Conservation (phyloP, 2,113 vertebrate species). For the Calidris pygmaea region DNA sequence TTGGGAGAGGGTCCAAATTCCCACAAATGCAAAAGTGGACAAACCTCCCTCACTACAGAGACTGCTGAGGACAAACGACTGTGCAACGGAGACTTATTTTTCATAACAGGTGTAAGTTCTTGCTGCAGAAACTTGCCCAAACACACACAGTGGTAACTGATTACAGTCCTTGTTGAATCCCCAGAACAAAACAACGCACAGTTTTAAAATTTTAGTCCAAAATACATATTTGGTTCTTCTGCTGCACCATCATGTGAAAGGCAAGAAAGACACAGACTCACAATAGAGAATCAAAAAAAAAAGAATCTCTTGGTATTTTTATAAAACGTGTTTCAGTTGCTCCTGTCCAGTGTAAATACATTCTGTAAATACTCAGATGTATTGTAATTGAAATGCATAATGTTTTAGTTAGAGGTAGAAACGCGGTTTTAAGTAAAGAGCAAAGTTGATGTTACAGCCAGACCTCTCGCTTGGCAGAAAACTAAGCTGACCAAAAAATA, state of each 20-base stretch:
- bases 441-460: background rate
- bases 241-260: background rate
- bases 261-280: background rate
- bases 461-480: background rate
- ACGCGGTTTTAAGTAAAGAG: background rate
- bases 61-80: conserved; percentile 66
- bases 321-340: background rate
- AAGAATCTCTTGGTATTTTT: background rate
- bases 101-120: conserved; percentile 74
- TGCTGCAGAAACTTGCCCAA: background rate
- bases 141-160: background rate
- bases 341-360: background rate
- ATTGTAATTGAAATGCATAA: background rate
- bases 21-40: background rate
- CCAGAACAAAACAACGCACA: background rate
- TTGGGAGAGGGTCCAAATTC: rapidly evolving
- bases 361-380: background rate
- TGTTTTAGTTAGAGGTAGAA: background rate
- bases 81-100: conserved; percentile 88
- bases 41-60: background rate
- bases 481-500: background rate
- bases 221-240: background rate
- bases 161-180: background rate
- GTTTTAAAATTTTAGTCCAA: background rate
- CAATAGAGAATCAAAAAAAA: background rate